phyloP scores from a whole-genome alignment of 2,888 invertebrate genomes.

The Copidosoma aretas region DNA sequence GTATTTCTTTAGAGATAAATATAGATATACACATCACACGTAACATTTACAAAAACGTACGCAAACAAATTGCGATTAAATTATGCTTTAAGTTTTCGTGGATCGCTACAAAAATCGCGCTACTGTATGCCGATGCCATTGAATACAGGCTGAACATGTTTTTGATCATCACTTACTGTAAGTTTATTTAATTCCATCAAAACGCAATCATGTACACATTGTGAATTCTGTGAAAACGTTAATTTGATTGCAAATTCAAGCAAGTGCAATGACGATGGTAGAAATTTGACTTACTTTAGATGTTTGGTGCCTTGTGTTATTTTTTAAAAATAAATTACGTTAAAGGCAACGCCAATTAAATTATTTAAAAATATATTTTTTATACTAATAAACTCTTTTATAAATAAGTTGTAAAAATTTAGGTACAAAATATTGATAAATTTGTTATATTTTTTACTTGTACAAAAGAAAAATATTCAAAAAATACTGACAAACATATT shows the following conservation, averaged over 20 bases:
- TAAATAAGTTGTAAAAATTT: conserved; percentile 27
- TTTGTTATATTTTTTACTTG: conserved; percentile 23
- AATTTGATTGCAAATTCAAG: too few species aligned
- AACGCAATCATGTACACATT: too few species aligned
- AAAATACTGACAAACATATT: conserved; percentile 37
- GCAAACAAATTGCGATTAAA: too few species aligned
- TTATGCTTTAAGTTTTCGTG: too few species aligned
- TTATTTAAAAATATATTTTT: conserved; percentile 10
- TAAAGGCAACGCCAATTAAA: conserved; percentile 12
- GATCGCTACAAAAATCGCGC: too few species aligned
- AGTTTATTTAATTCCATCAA: too few species aligned
- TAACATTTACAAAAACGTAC: conserved; percentile 23
- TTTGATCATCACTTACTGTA: too few species aligned
- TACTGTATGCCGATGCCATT: too few species aligned
- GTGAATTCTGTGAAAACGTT: too few species aligned
- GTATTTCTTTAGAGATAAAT: conserved; percentile 12
- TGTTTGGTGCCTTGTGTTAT: background rate
- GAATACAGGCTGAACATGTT: too few species aligned
- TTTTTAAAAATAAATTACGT: conserved; percentile 1
- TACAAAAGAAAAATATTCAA: conserved; percentile 27
- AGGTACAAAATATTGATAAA: conserved; percentile 24
- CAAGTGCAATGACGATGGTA: too few species aligned
- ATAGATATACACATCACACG: conserved; percentile 29
- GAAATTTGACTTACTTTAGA: background rate
- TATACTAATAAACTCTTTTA: conserved; percentile 22